phyloP scores from a whole-genome alignment of 2,797 vertebrate species.

The Ataeniobius toweri region DNA sequence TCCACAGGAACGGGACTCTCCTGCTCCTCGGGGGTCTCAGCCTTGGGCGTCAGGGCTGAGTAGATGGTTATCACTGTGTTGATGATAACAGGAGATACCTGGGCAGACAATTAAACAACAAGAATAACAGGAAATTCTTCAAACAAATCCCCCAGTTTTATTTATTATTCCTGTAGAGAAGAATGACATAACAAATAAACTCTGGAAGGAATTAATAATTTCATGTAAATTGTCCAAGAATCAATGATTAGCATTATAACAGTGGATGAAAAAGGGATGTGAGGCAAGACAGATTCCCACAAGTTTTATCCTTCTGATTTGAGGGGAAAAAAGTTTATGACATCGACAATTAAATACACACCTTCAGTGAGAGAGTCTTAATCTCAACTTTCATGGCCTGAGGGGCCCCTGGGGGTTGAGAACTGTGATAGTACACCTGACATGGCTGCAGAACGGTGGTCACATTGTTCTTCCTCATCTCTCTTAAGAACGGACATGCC shows the following conservation, averaged over 20 bases:
- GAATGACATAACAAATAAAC: background rate
- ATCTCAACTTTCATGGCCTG: constrained; percentile 88
- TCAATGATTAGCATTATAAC: background rate
- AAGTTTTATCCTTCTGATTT: constrained; percentile 2
- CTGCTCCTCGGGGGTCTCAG: constrained; percentile 84
- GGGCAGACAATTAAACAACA: constrained; percentile 31
- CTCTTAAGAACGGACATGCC: constrained; percentile 91
- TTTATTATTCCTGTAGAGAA: background rate
- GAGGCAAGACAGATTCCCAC: background rate
- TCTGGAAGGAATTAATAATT: background rate
- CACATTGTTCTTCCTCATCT: constrained; percentile 84
- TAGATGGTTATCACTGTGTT: constrained; percentile 98
- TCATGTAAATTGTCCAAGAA: background rate
- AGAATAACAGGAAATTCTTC: background rate
- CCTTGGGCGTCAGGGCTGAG: constrained; percentile 86
- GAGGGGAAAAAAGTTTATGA: background rate
- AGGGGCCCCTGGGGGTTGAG: constrained; percentile 77
- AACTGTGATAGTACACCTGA: constrained; percentile 88
- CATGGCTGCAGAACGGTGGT: constrained; percentile 95
- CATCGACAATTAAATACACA: constrained; percentile 54
- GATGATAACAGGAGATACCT: constrained; percentile 98
- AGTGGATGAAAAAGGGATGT: background rate
- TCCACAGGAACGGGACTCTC: constrained; percentile 83
- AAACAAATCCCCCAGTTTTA: background rate
- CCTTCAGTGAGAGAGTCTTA: constrained; percentile 90